Evolutionary conservation across 2,797 vertebrate genomes (phyloP).

Genomic region (Triplophysa yarkandensis): DNA sequence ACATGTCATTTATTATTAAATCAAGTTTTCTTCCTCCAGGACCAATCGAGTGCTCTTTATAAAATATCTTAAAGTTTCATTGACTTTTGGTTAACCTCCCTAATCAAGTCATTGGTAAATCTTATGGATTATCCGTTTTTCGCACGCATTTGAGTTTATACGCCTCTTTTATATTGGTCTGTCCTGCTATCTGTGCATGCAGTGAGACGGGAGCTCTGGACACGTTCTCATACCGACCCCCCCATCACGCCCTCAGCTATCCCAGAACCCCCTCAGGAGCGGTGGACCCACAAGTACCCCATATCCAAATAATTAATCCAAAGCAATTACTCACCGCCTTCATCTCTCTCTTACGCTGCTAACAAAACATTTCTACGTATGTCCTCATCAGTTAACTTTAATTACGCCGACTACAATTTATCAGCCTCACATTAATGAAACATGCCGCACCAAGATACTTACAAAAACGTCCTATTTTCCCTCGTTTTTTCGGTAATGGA

Average conservation of each 20-base stretch:
- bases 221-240: constrained; percentile 50
- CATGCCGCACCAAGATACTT: constrained; percentile 77
- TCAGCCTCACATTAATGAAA: constrained; percentile 82
- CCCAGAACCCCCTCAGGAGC: constrained; percentile 75
- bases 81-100: constrained; percentile 54
- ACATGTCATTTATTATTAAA: constrained; percentile 33
- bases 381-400: constrained; percentile 85
- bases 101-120: constrained; percentile 50
- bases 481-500: constrained; percentile 67
- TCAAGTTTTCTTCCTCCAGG: constrained; percentile 29
- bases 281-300: constrained; percentile 72
- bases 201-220: constrained; percentile 48
- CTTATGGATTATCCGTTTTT: constrained; percentile 36
- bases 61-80: too few species aligned
- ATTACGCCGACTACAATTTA: constrained; percentile 81
- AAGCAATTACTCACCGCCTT: constrained; percentile 85
- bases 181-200: constrained; percentile 47
- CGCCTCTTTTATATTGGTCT: constrained; percentile 20
- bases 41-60: constrained; percentile 29
- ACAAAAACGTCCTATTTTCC: constrained; percentile 68
- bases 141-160: constrained; percentile 50
- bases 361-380: constrained; percentile 86
- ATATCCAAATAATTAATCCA: constrained; percentile 86
- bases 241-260: constrained; percentile 64
- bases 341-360: constrained; percentile 80